Conservation (phyloP, 30 jellyfish, hydroid and myxozoan genomes). For the Pelagia noctiluca region DNA sequence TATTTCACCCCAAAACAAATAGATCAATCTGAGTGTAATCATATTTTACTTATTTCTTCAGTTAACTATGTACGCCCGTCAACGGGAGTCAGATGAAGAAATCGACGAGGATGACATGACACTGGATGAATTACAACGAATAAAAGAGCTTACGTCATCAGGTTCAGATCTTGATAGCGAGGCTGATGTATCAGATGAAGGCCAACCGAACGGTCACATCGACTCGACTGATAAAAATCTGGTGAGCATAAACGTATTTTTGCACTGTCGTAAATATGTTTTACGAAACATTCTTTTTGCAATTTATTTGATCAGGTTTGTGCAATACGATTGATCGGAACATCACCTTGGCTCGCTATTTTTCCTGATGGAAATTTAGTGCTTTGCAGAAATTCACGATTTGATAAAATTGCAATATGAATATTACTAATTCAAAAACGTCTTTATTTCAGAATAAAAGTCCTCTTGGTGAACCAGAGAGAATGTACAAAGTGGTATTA, state of each 20-base stretch:
- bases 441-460: slow-evolving; percentile 24
- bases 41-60: slow-evolving; percentile 1
- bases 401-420: too few species aligned
- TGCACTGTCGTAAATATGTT: too few species aligned
- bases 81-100: slow-evolving; percentile 92
- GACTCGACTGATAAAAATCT: slow-evolving; percentile 34
- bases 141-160: slow-evolving; percentile 84
- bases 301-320: too few species aligned
- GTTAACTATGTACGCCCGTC: slow-evolving; percentile 91
- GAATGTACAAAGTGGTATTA: slow-evolving; percentile 91
- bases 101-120: slow-evolving; percentile 94
- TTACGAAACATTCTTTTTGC: too few species aligned
- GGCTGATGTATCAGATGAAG: slow-evolving; percentile 83
- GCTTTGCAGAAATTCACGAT: too few species aligned
- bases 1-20: too few species aligned
- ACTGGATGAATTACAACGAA: slow-evolving; percentile 89
- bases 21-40: too few species aligned
- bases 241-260: too few species aligned
- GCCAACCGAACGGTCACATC: slow-evolving; percentile 13
- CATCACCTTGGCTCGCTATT: too few species aligned
- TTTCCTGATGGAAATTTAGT: too few species aligned
- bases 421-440: too few species aligned
- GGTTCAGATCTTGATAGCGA: slow-evolving; percentile 81
- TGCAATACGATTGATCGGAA: too few species aligned
- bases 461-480: slow-evolving; percentile 70